These are phyloP conservation scores for Poliocrania exsul DNA, from an alignment of 2,797 vertebrate species.

Conservation along the genomic window DNA sequence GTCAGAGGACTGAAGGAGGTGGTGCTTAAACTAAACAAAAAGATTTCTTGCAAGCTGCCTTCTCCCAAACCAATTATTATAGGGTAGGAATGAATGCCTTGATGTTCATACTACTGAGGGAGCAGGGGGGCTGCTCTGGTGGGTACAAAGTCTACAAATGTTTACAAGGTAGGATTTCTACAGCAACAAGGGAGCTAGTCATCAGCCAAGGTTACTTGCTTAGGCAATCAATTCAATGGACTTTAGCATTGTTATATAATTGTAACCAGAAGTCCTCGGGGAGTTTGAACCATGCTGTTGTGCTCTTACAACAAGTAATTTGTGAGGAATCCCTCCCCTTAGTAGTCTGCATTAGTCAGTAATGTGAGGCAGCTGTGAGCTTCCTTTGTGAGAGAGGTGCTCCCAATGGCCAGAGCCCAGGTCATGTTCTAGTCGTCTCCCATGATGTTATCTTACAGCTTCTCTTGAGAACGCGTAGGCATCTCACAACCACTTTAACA, in stretches of 20 bases:
- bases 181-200: background rate
- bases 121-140: background rate
- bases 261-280: slow-evolving; percentile 18
- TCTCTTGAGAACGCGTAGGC: background rate
- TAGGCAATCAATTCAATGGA: slow-evolving; percentile 16
- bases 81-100: background rate
- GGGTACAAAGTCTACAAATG: background rate
- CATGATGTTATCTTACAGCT: background rate
- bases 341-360: background rate
- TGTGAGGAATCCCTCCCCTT: slow-evolving; percentile 7
- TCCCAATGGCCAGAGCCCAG: background rate
- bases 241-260: slow-evolving; percentile 37
- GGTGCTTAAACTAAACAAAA: background rate
- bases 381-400: background rate
- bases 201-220: slow-evolving; percentile 22
- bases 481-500: background rate
- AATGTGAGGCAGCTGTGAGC: slow-evolving; percentile 15
- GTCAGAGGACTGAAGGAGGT: background rate
- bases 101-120: background rate
- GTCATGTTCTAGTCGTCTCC: background rate
- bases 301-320: slow-evolving; percentile 10
- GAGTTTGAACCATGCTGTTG: background rate
- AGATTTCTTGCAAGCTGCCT: background rate
- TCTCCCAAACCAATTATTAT: background rate
- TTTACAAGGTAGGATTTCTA: slow-evolving; percentile 23